Evolutionary conservation across 2,113 vertebrate genomes (phyloP).

Genomic region (Caranx ignobilis): DNA sequence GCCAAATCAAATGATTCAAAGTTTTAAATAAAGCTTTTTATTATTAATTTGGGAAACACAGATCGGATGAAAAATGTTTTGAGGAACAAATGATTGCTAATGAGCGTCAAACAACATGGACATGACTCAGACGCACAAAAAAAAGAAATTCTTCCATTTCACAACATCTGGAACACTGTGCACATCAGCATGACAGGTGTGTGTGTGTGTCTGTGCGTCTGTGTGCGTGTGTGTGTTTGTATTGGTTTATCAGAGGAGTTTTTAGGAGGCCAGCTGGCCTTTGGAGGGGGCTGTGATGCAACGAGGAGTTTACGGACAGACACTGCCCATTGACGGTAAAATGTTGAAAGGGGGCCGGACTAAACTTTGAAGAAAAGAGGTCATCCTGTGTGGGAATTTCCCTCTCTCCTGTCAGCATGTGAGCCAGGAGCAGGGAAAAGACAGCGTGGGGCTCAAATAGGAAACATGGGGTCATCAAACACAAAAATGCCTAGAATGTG

Average conservation of each 20-base stretch:
- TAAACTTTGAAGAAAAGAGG: conserved; percentile 75
- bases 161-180: conserved; percentile 49
- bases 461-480: conserved; percentile 64
- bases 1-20: background rate
- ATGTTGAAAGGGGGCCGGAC: conserved; percentile 73
- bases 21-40: background rate
- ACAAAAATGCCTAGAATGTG: conserved; percentile 71
- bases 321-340: conserved; percentile 85
- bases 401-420: conserved; percentile 67
- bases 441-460: conserved; percentile 21
- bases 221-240: conserved; percentile 48
- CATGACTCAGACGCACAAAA: conserved; percentile 46
- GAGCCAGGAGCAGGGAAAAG: conserved; percentile 50
- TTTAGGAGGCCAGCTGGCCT: conserved; percentile 63
- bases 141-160: conserved; percentile 55
- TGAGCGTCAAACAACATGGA: background rate
- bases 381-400: conserved; percentile 83
- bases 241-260: conserved; percentile 64
- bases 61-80: conserved; percentile 18
- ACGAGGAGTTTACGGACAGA: conserved; percentile 80
- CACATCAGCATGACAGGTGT: conserved; percentile 54
- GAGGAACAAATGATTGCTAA: conserved; percentile 18
- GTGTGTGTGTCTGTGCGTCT: conserved; percentile 42
- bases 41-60: background rate
- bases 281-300: conserved; percentile 76